Percentiles rank a stretch among this genome's conserved stretches.
phyloP scores from a whole-genome alignment of 2,888 invertebrate genomes.

The Brenthis hecate region DNA sequence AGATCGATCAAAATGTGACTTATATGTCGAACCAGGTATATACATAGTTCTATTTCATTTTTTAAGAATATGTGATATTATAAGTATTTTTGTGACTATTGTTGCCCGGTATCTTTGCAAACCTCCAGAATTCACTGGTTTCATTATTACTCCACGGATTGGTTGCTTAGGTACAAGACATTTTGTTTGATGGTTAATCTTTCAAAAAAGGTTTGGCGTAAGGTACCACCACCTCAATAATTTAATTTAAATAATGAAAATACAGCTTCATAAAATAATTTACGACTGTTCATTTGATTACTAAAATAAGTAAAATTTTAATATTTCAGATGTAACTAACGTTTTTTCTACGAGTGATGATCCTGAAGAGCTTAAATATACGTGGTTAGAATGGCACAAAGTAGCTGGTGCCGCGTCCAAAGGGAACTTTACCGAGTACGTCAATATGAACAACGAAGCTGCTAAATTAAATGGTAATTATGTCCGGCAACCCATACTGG shows the following conservation, averaged over 20 bases:
- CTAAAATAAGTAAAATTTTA: neutral
- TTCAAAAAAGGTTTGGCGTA: no score
- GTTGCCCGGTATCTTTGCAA: no score
- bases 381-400: conserved; percentile 92
- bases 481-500: neutral
- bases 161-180: no score
- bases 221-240: no score
- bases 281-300: no score
- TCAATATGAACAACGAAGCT: conserved; percentile 86
- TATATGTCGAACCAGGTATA: conserved; percentile 89
- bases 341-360: conserved; percentile 86
- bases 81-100: no score
- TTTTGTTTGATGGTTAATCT: no score
- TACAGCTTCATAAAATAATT: no score
- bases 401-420: conserved; percentile 86
- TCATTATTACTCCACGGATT: no score
- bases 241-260: no score
- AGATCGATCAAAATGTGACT: conserved; percentile 84
- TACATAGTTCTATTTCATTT: neutral
- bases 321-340: conserved; percentile 85
- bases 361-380: conserved; percentile 88
- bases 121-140: no score
- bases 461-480: conserved; percentile 86
- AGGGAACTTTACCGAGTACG: conserved; percentile 84
- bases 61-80: no score